Conservation (phyloP, 92 coral and sea anemone species). For the Phymanthus crucifer region DNA sequence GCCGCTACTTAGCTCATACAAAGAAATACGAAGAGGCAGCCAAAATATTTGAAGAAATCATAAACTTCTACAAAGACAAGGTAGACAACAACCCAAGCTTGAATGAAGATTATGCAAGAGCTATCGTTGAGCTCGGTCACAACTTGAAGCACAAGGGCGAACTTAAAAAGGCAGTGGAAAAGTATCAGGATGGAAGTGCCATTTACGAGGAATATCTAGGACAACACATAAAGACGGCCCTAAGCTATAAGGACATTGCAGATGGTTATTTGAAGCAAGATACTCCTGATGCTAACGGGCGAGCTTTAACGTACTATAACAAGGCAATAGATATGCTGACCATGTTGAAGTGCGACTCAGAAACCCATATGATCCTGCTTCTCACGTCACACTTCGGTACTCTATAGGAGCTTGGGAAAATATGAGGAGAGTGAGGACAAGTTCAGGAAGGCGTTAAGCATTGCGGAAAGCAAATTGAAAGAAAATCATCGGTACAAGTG, state of each 20-base stretch:
- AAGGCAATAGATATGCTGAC: neutral
- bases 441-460: neutral
- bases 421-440: neutral
- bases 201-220: neutral
- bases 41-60: neutral
- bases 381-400: neutral
- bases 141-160: neutral
- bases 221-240: neutral
- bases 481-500: neutral
- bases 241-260: neutral
- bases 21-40: neutral
- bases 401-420: neutral
- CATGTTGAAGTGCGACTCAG: neutral
- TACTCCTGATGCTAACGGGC: neutral
- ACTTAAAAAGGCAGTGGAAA: neutral
- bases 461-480: neutral
- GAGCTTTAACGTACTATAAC: neutral
- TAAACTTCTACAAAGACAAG: neutral
- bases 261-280: constrained; percentile 5
- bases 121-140: neutral
- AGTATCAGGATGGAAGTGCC: neutral
- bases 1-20: neutral
- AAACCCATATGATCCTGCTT: neutral
- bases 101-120: neutral
- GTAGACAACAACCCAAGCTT: neutral